Base-by-base conservation (phyloP, 2,113 vertebrate species). In the Lepidothrix coronata region DNA sequence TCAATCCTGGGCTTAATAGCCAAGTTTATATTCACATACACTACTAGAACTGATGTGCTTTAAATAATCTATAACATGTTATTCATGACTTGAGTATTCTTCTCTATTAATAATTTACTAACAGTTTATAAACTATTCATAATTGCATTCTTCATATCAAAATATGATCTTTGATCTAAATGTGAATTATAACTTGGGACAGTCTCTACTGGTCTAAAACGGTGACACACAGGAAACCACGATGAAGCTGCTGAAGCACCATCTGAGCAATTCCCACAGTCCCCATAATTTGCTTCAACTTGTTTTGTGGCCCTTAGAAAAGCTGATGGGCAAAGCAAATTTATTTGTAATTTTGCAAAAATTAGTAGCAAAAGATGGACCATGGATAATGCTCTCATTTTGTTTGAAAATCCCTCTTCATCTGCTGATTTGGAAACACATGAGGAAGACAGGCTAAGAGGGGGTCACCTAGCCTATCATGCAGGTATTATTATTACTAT, bases 31-130 rank as follows among this genome's bases (percentile, higher is more conserved):
- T 82, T 91, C 77, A 73, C 85, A 85, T 82, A 21, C 3, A 3
- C 41, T 58, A 21, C 49, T 25, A 87, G 55, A 87, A 91, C 23
- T 89, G 83, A 87, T 92, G 73, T 2, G 41, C 57, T 95, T 96
- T 96, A 94, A 96, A 96, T 96, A 93, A 96, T 92, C 96, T 93
- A 95, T 92, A 97, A 89, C 88, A 31, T 78, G 73, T 91, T 95
- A 92, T 93, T 95, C 88, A 93, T 87, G 37, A 85, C 70, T 93
- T 71, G 54, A 86, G 71, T 68, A 91, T 95, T 92, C 84, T 93
- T 92, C 65, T 52, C 31, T 72, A 91, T 93, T 92, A 94, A 95
- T 96, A 94, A 96, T 96, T 94, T 93, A 96, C 14, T 35, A 94
- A 87, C n/a, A n/a, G 68, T 91, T 93, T 92, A 95, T 95, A 94